Evolutionary conservation across 2,797 vertebrate genomes (phyloP).

Genomic region (Acestrorhynchus altus): DNA sequence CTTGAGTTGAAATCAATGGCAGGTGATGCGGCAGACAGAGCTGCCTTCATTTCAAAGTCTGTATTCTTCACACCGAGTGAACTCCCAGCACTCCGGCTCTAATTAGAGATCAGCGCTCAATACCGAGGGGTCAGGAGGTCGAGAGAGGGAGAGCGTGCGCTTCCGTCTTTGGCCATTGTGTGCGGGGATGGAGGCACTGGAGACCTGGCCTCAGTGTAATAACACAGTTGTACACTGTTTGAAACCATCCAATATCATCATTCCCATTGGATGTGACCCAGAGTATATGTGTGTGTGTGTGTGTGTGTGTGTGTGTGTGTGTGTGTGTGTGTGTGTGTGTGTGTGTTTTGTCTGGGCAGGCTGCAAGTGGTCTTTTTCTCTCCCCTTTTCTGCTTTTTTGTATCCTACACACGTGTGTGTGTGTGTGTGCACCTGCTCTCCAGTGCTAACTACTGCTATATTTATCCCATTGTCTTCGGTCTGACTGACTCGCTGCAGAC

Average conservation of each 20-base stretch:
- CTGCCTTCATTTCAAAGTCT: not conserved
- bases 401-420: slow-evolving; percentile 58
- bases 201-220: slow-evolving; percentile 6
- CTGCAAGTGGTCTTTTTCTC: not conserved
- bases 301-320: slow-evolving; percentile 3
- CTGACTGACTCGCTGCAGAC: slow-evolving; percentile 59
- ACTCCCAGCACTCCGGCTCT: not conserved
- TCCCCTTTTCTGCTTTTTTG: slow-evolving; percentile 17
- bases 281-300: not conserved
- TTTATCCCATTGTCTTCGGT: slow-evolving; percentile 75
- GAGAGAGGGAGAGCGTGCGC: not conserved
- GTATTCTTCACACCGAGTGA: not conserved
- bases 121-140: not conserved
- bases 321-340: not conserved
- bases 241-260: not conserved
- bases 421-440: slow-evolving; percentile 71
- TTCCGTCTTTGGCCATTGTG: not conserved
- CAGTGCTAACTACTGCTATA: slow-evolving; percentile 80
- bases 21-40: not conserved
- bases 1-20: not conserved
- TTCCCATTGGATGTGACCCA: not conserved
- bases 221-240: not conserved
- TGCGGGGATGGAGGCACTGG: not conserved
- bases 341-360: not conserved
- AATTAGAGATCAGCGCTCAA: slow-evolving; percentile 19